These are phyloP conservation scores for Sturmia bella DNA, from an alignment of 2,888 invertebrate species.

Conservation along the genomic window DNA sequence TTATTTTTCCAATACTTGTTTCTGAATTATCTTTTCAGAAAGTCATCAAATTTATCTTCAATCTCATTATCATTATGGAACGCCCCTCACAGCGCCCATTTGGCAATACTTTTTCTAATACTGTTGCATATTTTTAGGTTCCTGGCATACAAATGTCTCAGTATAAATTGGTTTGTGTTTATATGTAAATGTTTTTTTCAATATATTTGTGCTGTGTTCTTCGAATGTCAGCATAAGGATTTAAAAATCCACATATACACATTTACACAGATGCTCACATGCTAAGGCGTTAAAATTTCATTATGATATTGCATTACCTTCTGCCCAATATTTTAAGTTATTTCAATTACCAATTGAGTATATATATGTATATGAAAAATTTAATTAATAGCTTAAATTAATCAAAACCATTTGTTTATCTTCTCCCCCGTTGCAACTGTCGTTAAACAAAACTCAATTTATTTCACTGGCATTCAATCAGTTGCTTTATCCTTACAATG, in stretches of 20 bases:
- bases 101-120: slow-evolving; percentile 6
- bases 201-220: slow-evolving; percentile 50
- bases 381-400: slow-evolving; percentile 19
- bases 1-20: too few relatives aligned
- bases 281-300: slow-evolving; percentile 52
- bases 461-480: slow-evolving; percentile 3
- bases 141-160: background rate
- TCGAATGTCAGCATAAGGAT: slow-evolving; percentile 64
- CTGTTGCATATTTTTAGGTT: slow-evolving; percentile 51
- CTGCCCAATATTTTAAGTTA: background rate
- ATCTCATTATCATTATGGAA: background rate
- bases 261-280: background rate
- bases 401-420: background rate
- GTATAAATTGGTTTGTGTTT: background rate
- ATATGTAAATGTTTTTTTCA: slow-evolving; percentile 14
- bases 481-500: background rate
- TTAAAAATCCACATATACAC: slow-evolving; percentile 22
- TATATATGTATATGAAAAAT: slow-evolving; percentile 21
- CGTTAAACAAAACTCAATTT: background rate
- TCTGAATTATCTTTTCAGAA: too few relatives aligned
- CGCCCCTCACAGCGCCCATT: background rate
- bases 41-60: background rate
- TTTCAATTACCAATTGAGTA: slow-evolving; percentile 1
- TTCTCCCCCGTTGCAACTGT: too few relatives aligned
- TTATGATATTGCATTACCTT: slow-evolving; percentile 24